These are phyloP conservation scores for Strongylocentrotus purpuratus DNA, from an alignment of 35 echinoderm and acorn worm species.

Conservation along the genomic window DNA sequence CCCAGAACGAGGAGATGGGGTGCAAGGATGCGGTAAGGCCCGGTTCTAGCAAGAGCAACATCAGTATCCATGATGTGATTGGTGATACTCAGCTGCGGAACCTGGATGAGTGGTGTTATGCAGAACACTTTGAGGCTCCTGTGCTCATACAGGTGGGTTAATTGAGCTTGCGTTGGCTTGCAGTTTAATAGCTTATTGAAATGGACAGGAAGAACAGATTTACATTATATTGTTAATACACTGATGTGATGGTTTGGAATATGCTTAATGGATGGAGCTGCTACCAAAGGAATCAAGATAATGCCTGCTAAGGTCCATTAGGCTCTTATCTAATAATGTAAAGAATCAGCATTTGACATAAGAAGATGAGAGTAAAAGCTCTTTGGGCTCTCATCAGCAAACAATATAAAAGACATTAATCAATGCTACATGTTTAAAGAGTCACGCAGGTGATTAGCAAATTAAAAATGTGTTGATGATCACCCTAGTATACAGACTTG, in stretches of 20 bases:
- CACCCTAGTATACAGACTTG: background rate
- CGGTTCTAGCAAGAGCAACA: constrained; percentile 56
- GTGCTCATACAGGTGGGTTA: constrained; percentile 85
- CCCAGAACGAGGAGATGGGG: background rate
- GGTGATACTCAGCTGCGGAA: constrained; percentile 72
- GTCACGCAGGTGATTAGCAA: background rate
- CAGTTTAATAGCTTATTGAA: too few species aligned
- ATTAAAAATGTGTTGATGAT: too few species aligned
- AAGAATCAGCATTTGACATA: too few species aligned
- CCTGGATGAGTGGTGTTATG: constrained; percentile 97
- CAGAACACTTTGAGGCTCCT: constrained; percentile 83
- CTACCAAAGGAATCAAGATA: too few species aligned
- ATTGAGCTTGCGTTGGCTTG: too few species aligned
- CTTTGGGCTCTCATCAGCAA: background rate
- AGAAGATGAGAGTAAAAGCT: too few species aligned
- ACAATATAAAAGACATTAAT: background rate
- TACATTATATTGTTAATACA: too few species aligned
- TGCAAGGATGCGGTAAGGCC: background rate
- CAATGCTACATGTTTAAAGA: background rate
- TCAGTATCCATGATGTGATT: constrained; percentile 78
- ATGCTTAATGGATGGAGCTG: too few species aligned
- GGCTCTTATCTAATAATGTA: too few species aligned
- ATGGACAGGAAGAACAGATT: too few species aligned
- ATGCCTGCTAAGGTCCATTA: too few species aligned
- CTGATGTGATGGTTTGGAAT: too few species aligned